Evolutionary conservation across 2,888 invertebrate species (phyloP).

Genomic region (Dryocosmus kuriphilus): DNA sequence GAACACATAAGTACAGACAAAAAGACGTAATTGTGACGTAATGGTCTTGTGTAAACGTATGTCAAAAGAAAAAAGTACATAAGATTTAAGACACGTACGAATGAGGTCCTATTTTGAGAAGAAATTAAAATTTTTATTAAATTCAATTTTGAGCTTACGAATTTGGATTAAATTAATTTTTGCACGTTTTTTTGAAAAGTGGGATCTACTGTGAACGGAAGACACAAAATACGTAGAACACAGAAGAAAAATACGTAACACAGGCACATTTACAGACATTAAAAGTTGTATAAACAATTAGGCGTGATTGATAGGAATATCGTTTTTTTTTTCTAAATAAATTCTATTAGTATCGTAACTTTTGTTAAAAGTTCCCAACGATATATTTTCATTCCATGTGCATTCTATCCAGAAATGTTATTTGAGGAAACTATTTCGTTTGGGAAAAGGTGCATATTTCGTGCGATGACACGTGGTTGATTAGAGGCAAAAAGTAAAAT

Average conservation of each 20-base stretch:
- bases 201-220: not conserved
- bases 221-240: slow-evolving; percentile 14
- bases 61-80: not conserved
- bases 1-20: slow-evolving; percentile 18
- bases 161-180: not conserved
- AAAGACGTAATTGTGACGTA: slow-evolving; percentile 24
- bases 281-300: slow-evolving; percentile 50
- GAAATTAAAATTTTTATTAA: not conserved
- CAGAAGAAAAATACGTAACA: slow-evolving; percentile 14
- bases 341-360: slow-evolving; percentile 54
- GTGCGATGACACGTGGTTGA: slow-evolving; percentile 50
- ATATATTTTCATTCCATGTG: not conserved
- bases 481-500: slow-evolving; percentile 4
- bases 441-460: slow-evolving; percentile 52
- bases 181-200: not conserved
- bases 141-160: not conserved
- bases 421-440: slow-evolving; percentile 9
- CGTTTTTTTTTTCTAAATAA: slow-evolving; percentile 51
- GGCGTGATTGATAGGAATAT: slow-evolving; percentile 52
- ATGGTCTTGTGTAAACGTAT: not conserved
- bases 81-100: not conserved
- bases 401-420: not conserved
- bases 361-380: slow-evolving; percentile 47
- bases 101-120: not conserved
- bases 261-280: slow-evolving; percentile 13